Evolutionary conservation across 2,113 vertebrate species (phyloP).

Genomic region (Toxostoma redivivum): DNA sequence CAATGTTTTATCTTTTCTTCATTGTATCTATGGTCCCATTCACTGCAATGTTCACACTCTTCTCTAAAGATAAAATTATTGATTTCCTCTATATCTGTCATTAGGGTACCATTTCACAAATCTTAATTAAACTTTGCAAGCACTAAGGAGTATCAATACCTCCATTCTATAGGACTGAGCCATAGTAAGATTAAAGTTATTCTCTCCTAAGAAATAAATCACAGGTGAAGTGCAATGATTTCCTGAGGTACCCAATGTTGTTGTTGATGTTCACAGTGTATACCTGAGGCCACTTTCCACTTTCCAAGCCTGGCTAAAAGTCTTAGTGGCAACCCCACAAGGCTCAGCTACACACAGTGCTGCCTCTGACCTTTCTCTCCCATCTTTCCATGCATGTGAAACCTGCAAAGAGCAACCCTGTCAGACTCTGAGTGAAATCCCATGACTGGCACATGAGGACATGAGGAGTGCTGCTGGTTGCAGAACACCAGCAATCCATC

Average conservation of each 20-base stretch:
- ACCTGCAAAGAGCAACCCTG: background rate
- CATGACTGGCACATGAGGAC: accelerated
- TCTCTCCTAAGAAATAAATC: background rate
- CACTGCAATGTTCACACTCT: background rate
- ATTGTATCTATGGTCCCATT: background rate
- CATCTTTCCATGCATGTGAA: background rate
- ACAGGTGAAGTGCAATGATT: background rate
- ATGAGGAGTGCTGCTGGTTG: background rate
- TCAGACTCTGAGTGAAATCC: background rate
- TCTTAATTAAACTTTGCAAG: background rate
- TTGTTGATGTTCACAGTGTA: accelerated
- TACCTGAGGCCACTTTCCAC: background rate
- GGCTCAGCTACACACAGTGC: background rate
- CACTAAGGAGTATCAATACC: background rate
- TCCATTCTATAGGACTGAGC: background rate
- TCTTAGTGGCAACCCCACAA: background rate
- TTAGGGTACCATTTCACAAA: background rate
- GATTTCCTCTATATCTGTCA: background rate
- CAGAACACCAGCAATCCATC: background rate
- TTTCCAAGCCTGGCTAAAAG: background rate
- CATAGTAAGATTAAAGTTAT: background rate
- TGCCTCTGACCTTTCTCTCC: background rate
- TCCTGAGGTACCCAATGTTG: background rate
- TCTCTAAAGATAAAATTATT: background rate
- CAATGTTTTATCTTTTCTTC: background rate